Evolutionary conservation across 2,888 invertebrate species (phyloP).

Genomic region (Amblyteles armatorius): DNA sequence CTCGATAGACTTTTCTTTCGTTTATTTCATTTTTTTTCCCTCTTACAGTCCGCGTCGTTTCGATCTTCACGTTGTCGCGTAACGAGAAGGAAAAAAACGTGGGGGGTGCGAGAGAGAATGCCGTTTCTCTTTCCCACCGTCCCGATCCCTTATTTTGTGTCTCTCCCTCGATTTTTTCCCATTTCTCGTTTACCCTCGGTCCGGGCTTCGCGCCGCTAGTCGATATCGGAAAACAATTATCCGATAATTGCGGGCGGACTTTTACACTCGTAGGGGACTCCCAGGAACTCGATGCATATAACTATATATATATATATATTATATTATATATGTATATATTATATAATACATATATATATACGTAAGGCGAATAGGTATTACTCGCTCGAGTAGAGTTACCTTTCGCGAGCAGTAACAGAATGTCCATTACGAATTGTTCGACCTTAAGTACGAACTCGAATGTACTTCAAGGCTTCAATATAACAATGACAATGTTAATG

Average conservation of each 20-base stretch:
- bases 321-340: not conserved
- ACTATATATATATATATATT: not conserved
- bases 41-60: conserved; percentile 5
- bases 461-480: too few relatives aligned
- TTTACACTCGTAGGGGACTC: conserved; percentile 41
- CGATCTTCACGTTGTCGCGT: conserved; percentile 40
- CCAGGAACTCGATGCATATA: not conserved
- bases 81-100: conserved; percentile 24
- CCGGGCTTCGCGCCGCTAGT: conserved; percentile 13
- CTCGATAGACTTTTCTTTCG: not conserved
- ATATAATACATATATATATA: not conserved
- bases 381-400: not conserved
- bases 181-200: conserved; percentile 13
- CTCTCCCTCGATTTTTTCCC: conserved; percentile 21
- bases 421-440: not conserved
- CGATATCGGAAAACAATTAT: conserved; percentile 71
- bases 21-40: conserved; percentile 32
- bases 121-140: not conserved
- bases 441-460: not conserved
- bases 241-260: conserved; percentile 64
- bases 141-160: conserved; percentile 21
- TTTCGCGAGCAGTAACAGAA: not conserved
- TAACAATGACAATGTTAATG: too few relatives aligned
- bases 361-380: not conserved
- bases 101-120: not conserved